Evolutionary conservation across 1,140 invertebrate genomes (phyloP), one percentile per base, ranked within the genome.

Genomic region (Trichoplusia ni): DNA sequence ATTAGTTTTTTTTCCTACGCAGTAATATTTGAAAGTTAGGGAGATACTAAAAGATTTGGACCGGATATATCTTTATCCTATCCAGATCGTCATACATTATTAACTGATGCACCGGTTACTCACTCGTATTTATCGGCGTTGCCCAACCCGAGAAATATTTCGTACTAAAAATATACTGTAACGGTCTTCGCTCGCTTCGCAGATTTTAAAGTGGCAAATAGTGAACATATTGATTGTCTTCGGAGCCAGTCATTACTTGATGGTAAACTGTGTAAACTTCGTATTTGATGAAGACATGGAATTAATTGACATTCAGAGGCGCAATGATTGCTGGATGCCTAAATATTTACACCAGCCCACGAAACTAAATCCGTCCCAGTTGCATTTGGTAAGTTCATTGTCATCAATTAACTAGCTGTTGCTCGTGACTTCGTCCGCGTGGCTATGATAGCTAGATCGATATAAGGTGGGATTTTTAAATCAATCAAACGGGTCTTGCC

Each of bases 201-300:
- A 87, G 84, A 82, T 87, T 38, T 7, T 84, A n/a, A 87, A 87
- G 58, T 84, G 82, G 81, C 76, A 79, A 67, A 25, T 84, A 2
- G 69, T 82, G 4, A 69, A 71, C 8, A 9, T 84, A 21, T 46
- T 85, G 0, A 46, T 81, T 1, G 69, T 82, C 56, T 42, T 87
- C 0, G 71, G 69, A 4, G 61, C 65, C 0, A 78, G 76, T 37
- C 79, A 85, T 14, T 87, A 72, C 38, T 67, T 85, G 4, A 73
- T 87, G 8, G 61, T 29, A 25, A 49, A 72, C 14, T 87, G 84
- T 31, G 68, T 85, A 4, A 40, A 70, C 0, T 81, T 79, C 49
- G 16, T 61, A 1, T 87, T 76, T 69, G 71, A 79, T 19, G 11
- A 29, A 14, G 6, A 2, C n/a, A 18, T 0, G 25, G 23, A 2